These are phyloP conservation scores for Ailuropoda melanoleuca DNA, from an alignment of 2,113 vertebrate species.

Conservation along the genomic window DNA sequence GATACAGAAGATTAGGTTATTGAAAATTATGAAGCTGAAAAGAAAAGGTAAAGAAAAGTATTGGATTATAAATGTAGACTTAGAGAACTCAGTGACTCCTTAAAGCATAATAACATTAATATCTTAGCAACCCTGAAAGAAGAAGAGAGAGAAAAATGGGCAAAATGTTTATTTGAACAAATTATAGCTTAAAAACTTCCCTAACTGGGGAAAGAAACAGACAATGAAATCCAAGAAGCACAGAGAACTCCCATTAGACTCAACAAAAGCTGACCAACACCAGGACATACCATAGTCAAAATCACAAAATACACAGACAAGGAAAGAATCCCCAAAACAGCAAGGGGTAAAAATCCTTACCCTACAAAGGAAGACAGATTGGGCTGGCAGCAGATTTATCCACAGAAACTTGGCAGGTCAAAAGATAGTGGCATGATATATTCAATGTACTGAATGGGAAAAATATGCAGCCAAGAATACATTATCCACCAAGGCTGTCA, in stretches of 20 bases:
- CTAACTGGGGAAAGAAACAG: neutral
- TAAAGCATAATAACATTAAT: neutral
- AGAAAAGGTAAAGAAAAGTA: neutral
- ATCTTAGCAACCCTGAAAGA: neutral
- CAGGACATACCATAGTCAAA: neutral
- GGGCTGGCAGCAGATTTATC: no score
- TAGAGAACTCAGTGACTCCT: neutral
- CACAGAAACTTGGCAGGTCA: no score
- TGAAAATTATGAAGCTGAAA: neutral
- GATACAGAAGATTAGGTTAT: neutral
- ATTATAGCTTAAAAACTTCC: neutral
- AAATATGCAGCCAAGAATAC: no score
- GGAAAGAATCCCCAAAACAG: neutral
- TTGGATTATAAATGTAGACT: neutral
- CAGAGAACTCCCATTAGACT: neutral
- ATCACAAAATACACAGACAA: neutral
- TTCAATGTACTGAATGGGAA: no score
- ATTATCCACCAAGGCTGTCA: no score
- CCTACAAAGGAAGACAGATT: no score
- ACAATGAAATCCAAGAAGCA: neutral
- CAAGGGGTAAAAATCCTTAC: no score
- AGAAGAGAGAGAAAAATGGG: neutral
- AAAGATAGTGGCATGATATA: no score
- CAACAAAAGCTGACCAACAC: neutral
- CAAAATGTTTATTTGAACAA: neutral